These are phyloP conservation scores for Carduelis carduelis DNA, from an alignment of 2,797 vertebrate species.

Conservation along the genomic window DNA sequence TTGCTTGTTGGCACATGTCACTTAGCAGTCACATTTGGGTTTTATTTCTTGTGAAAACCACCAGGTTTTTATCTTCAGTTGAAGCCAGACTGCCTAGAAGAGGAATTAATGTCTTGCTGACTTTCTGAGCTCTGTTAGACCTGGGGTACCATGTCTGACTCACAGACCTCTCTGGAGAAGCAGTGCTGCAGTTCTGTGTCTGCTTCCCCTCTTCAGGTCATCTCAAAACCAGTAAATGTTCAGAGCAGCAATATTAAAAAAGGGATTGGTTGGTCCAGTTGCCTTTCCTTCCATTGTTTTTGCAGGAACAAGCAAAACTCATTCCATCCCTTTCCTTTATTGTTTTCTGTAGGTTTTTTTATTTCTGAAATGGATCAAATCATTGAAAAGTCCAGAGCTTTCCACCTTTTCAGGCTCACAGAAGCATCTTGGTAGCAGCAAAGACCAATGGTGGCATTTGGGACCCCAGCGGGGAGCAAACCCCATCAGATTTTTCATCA, in stretches of 20 bases:
- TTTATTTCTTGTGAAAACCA: not conserved
- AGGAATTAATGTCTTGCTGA: not conserved
- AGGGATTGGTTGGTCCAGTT: not conserved
- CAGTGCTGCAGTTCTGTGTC: not conserved
- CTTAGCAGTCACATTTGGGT: fast-evolving
- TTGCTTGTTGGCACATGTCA: not conserved
- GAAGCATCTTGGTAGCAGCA: not conserved
- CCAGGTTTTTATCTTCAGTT: not conserved
- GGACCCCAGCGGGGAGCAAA: not conserved
- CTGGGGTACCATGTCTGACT: not conserved
- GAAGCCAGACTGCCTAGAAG: not conserved
- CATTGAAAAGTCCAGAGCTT: not conserved
- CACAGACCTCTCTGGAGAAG: not conserved
- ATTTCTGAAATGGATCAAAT: not conserved
- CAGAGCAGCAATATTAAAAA: not conserved
- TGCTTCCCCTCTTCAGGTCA: not conserved
- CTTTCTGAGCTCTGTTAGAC: not conserved
- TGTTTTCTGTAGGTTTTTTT: not conserved
- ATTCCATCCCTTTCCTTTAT: not conserved
- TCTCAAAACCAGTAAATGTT: not conserved
- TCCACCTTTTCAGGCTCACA: not conserved
- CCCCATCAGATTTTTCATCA: not conserved
- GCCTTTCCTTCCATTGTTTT: not conserved
- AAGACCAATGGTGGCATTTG: not conserved
- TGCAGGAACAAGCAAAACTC: not conserved